Conservation (phyloP, 2,113 vertebrate genomes). For the Formicarius rufipectus region DNA sequence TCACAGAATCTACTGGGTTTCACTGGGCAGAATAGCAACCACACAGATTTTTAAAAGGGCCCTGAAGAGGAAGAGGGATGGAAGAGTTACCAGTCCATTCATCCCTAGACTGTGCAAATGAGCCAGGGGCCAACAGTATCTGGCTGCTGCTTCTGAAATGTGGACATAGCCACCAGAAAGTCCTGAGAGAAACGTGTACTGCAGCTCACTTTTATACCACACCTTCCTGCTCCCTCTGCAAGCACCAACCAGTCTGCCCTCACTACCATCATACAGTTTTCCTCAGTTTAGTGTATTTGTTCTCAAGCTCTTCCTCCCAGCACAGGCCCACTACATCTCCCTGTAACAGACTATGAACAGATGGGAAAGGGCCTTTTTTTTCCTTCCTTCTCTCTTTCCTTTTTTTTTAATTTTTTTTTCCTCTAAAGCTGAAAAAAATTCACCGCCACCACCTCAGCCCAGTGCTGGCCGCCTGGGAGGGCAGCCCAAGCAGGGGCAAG, state of each 20-base stretch:
- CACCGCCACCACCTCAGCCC: neutral
- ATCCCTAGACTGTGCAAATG: neutral
- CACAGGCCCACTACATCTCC: neutral
- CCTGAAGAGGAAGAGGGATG: neutral
- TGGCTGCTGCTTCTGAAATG: neutral
- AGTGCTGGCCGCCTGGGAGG: neutral
- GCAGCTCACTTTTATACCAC: neutral
- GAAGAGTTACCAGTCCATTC: rapidly evolving
- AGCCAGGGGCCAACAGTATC: neutral
- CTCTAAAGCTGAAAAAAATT: neutral
- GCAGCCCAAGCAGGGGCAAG: neutral
- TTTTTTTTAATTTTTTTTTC: neutral
- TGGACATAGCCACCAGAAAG: neutral
- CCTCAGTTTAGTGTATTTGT: neutral
- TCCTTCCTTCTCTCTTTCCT: neutral
- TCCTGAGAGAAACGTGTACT: neutral
- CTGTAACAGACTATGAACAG: neutral
- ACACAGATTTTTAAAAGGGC: neutral
- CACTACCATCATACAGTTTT: neutral
- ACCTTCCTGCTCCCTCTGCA: rapidly evolving
- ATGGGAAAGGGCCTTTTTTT: neutral
- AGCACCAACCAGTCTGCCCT: neutral
- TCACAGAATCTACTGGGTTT: neutral
- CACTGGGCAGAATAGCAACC: neutral
- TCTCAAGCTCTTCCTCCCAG: neutral